Percentiles rank a stretch among this genome's conserved stretches.
Evolutionary conservation across 2,888 invertebrate genomes (phyloP).

Genomic region (Tipula unca): DNA sequence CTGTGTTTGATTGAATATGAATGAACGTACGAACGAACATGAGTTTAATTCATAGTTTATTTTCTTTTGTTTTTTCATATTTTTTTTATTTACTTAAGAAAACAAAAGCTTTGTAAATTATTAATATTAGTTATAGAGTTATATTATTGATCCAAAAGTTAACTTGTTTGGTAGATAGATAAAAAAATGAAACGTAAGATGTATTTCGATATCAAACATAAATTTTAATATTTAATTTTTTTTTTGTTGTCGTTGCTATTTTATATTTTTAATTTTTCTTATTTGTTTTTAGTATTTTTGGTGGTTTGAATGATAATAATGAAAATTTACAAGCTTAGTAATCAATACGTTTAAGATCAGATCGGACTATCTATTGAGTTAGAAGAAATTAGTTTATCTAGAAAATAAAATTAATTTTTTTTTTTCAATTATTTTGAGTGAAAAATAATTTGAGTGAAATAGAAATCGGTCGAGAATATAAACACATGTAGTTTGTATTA

Average conservation of each 20-base stretch:
- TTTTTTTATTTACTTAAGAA: neutral
- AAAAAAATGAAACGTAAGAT: neutral
- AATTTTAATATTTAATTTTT: neutral
- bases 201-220: constrained; percentile 14
- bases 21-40: neutral
- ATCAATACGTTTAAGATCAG: neutral
- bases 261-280: no score
- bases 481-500: neutral
- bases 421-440: neutral
- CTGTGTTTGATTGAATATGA: neutral
- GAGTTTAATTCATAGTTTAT: neutral
- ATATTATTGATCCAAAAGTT: neutral
- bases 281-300: neutral
- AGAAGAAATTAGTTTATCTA: neutral
- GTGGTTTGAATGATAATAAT: neutral
- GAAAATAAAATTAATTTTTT: neutral
- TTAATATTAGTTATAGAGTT: neutral
- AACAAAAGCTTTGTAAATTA: neutral
- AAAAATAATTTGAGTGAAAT: neutral
- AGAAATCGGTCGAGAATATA: neutral
- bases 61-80: neutral
- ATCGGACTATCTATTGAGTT: neutral
- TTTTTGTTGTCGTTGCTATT: neutral
- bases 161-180: neutral
- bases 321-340: neutral